These are phyloP conservation scores for Formicarius rufipectus DNA, from an alignment of 2,113 vertebrate genomes.

Conservation along the genomic window DNA sequence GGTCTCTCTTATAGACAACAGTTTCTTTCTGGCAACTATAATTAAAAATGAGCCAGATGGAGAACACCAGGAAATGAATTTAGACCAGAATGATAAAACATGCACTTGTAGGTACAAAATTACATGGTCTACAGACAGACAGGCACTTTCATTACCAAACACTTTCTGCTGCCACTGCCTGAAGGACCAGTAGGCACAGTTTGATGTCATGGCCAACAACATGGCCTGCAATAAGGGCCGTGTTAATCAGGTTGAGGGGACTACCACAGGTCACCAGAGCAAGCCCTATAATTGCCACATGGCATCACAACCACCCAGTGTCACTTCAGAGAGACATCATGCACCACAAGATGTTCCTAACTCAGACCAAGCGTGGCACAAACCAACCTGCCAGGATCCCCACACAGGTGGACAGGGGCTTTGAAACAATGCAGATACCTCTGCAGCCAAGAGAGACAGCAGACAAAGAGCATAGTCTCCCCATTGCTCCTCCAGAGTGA, in stretches of 20 bases:
- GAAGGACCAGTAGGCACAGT: rapidly evolving
- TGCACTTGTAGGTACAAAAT: neutral
- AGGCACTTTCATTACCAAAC: neutral
- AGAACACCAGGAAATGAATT: neutral
- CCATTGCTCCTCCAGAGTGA: neutral
- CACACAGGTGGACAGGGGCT: rapidly evolving
- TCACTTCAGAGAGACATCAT: neutral
- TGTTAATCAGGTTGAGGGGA: neutral
- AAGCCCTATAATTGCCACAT: neutral
- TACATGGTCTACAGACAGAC: neutral
- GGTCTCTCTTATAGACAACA: neutral
- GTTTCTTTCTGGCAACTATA: neutral
- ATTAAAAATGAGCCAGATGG: neutral
- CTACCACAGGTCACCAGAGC: neutral
- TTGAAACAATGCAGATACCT: neutral
- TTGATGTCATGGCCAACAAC: neutral
- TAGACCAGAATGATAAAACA: neutral
- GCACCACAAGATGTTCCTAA: rapidly evolving
- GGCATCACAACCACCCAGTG: neutral
- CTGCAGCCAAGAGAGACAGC: neutral
- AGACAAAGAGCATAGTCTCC: neutral
- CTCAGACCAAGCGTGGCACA: neutral
- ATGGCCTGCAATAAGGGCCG: neutral
- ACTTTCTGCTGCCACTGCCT: rapidly evolving
- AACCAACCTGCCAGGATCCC: neutral